Evolutionary conservation across 2,888 invertebrate species (phyloP), one percentile per base, ranked within the genome.

Genomic region (Balanococcus diminutus): DNA sequence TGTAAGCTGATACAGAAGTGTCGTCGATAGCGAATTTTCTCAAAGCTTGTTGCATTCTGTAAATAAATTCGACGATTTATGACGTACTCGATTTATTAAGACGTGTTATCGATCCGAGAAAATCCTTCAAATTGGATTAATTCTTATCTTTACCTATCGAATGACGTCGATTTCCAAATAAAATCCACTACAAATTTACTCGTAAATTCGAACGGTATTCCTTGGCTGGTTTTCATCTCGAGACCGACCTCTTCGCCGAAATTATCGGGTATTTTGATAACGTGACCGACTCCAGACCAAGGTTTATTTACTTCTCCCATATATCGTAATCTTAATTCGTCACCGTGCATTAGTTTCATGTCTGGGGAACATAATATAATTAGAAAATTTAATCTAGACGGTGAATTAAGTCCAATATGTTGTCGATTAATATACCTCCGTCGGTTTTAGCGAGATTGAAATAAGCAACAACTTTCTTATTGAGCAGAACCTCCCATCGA

Each of bases 331-430:
- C 97, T 92, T 86, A 99, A 90, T 90, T 99, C 99, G 91, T 99
- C 99, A 8, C 99, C 99, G 89, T 98, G 98, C 98, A 99, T 99
- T 85, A 99, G 91, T 90, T 98, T 97, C 97, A 99, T 98, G 89
- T 98, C 99, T 92, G 89, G 32, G 39, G 6, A 9, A 16, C 16
- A 22, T 19, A 22, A 6, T 1, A 2, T 22, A 6, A 22, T 6
- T 56, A 0, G 9, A 72, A 31, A 22, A 25, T 3, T 25, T 11
- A 46, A 25, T 2, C 22, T 56, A 1, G 8, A 1, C 8, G 11
- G 1, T 1, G 0, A 56, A 0, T 56, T 1, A 0, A 56, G n/a
- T 22, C 22, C 22, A 19, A 56, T 56, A 19, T 22, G 22, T 22
- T 16, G 16, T 0, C 9, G 16, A 67, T 6, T 31, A 36, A 42